Evolutionary conservation across 2,888 invertebrate genomes (phyloP), one percentile per base, ranked within the genome.

Genomic region (Stenchaetothrips biformis): DNA sequence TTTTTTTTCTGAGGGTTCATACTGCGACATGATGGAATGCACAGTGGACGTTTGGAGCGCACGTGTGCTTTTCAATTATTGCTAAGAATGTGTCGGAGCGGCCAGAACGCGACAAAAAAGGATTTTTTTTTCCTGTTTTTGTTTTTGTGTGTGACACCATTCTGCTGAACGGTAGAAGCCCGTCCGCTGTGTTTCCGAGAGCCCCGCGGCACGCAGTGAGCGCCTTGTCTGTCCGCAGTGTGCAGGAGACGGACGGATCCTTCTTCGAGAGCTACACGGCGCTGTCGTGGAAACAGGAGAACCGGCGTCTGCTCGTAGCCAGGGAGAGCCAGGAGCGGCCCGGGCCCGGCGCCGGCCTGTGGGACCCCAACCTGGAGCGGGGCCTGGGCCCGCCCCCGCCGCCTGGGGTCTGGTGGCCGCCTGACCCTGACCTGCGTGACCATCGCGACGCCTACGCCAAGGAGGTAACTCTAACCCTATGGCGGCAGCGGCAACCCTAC

Each of bases 241-340:
- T 97, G 21, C 96, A 97, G 90, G 96, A 97, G 84, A 95, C 95
- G 53, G 97, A 98, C 86, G 95, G 95, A 11, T 95, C 95, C 81
- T 97, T 97, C 88, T 98, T 97, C 88, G 97, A 97, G 88, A 95
- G 93, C 86, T 96, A 96, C 89, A 95, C 96, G 25, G 95, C 96
- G 48, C 87, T 97, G 83, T 94, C 95, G 79, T 97, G 96, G 96
- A 93, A 95, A 85, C 95, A 96, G 85, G 95, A 96, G 87, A 96
- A 96, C 88, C 90, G 95, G 83, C 90, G 95, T 59, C 91, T 95
- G 84, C 92, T 93, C 83, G 93, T 93, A 1, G 89, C 67, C 7
- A 53, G 59, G 8, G 91, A 94, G 85, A 93, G 92, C 78, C 92
- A 93, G 85, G 91, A 81, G 27, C 78, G 82, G 11, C 78, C 80